phyloP scores from a whole-genome alignment of 1,140 invertebrate genomes.

The Caerostris extrusa region DNA sequence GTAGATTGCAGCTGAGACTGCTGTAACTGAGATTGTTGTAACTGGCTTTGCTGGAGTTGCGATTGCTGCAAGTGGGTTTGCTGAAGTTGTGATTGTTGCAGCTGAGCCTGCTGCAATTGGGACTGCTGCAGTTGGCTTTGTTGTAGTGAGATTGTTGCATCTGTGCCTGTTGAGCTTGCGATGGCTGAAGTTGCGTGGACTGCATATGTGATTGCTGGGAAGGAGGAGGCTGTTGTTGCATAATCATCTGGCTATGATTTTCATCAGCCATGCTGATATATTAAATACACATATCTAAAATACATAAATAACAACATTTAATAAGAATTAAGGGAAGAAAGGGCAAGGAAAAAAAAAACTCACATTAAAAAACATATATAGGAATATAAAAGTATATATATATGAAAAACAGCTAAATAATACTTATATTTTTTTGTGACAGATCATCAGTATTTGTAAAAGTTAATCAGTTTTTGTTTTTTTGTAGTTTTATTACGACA shows the following conservation, averaged over 20 bases:
- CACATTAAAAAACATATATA: too few relatives aligned
- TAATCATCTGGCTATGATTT: conserved; percentile 63
- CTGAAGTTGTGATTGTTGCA: conserved; percentile 53
- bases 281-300: background rate
- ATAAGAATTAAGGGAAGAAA: too few relatives aligned
- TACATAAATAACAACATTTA: background rate
- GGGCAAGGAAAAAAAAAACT: too few relatives aligned
- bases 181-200: conserved; percentile 17
- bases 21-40: conserved; percentile 31
- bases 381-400: too few relatives aligned
- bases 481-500: too few relatives aligned
- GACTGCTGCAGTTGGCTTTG: conserved; percentile 54
- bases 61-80: conserved; percentile 38
- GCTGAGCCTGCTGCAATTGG: conserved; percentile 26
- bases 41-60: conserved; percentile 45
- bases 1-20: conserved; percentile 34
- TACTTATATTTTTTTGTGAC: too few relatives aligned
- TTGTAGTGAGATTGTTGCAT: conserved; percentile 42
- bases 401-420: too few relatives aligned
- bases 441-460: too few relatives aligned
- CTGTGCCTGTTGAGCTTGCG: conserved; percentile 2
- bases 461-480: too few relatives aligned
- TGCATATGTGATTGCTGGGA: conserved; percentile 28
- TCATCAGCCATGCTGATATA: conserved; percentile 64
- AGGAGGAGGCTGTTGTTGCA: background rate